Evolutionary conservation across 30 jellyfish, hydroid and myxozoan species (phyloP), one percentile per base, ranked within the genome.

Genomic region (Catostylus mosaicus): DNA sequence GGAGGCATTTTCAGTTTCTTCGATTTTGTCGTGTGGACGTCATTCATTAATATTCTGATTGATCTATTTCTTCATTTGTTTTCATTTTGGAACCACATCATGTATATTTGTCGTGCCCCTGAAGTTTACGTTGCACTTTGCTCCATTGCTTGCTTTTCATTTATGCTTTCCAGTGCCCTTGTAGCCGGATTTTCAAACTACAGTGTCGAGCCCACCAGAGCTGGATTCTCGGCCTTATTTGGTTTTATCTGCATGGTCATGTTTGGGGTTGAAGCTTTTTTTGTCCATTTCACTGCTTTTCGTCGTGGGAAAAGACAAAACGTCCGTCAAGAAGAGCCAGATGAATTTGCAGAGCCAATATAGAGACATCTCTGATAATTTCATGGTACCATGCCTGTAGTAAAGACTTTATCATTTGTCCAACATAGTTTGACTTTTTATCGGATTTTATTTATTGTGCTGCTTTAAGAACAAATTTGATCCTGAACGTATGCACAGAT

Each of bases 281-380:
- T 52, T 34, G 34, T 86, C 31, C 96, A 86, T 29, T 66, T 30
- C 47, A 35, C 30, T 24, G 77, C 84, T n/a, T 86, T 31, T 40
- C 87, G 90, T 9, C 86, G 86, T 11, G 92, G 92, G 19, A 82
- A 56, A 59, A 38, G 35, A 46, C 85, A 82, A 26, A 82, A 54
- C 16, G 92, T 82, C 65, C 54, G 86, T n/a, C 92, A 82, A 47
- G 86, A 68, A 14, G 92, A 82, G 31, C 86, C 92, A 33, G 92
- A 82, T 32, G 92, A 82, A 32, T 82, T 82, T 40, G 85, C 92
- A 7, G 92, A 82, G 80, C 92, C 92, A 26, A 56, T 82, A 11
- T 82, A 69, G 72, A 66, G 63, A 18, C 63, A 5, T 16, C 2
- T 5, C 54, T 5, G 11, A 40, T 14, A 40, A 40, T n/a, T n/a